Percentiles rank a stretch among this genome's conserved stretches.
These are phyloP conservation scores for Drosophila borborema DNA, from an alignment of 2,888 invertebrate genomes.

Conservation along the genomic window DNA sequence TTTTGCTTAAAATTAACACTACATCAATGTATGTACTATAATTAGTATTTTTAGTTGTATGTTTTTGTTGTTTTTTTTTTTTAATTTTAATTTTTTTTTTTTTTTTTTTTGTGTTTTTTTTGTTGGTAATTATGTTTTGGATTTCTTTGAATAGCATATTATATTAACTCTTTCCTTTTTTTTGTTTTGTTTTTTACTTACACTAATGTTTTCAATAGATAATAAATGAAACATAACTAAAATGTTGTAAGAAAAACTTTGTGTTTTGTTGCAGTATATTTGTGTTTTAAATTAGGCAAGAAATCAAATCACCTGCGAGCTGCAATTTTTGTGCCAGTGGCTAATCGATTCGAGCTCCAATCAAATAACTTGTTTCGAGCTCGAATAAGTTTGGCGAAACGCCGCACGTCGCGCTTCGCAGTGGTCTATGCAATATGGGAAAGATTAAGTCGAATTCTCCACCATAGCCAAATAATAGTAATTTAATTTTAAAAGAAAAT, in stretches of 20 bases:
- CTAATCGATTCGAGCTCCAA: conserved; percentile 67
- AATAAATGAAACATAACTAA: conserved; percentile 61
- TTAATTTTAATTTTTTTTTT: neutral
- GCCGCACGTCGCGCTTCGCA: conserved; percentile 34
- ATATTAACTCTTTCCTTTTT: conserved; percentile 44
- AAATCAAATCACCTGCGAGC: conserved; percentile 74
- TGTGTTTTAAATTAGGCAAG: conserved; percentile 58
- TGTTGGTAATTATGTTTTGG: conserved; percentile 80
- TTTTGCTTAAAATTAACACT: conserved; percentile 76
- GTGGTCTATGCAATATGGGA: conserved; percentile 61
- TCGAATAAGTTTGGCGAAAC: conserved; percentile 36
- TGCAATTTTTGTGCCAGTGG: conserved; percentile 70
- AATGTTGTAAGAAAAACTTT: conserved; percentile 48
- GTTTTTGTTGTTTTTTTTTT: conserved; percentile 31
- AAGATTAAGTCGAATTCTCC: conserved; percentile 42
- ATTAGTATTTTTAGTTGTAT: conserved; percentile 80
- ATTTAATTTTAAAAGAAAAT: conserved; percentile 46
- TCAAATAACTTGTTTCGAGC: conserved; percentile 13
- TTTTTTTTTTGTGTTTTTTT: conserved; percentile 19
- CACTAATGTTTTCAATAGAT: conserved; percentile 61
- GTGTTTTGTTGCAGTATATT: conserved; percentile 63
- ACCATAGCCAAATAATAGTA: conserved; percentile 48
- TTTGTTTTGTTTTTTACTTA: conserved; percentile 49
- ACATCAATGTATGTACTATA: conserved; percentile 81
- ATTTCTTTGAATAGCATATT: conserved; percentile 82